Evolutionary conservation across 53 echinoderm and acorn worm species (phyloP), one percentile per base, ranked within the genome.

Genomic region (Holothuria scabra): DNA sequence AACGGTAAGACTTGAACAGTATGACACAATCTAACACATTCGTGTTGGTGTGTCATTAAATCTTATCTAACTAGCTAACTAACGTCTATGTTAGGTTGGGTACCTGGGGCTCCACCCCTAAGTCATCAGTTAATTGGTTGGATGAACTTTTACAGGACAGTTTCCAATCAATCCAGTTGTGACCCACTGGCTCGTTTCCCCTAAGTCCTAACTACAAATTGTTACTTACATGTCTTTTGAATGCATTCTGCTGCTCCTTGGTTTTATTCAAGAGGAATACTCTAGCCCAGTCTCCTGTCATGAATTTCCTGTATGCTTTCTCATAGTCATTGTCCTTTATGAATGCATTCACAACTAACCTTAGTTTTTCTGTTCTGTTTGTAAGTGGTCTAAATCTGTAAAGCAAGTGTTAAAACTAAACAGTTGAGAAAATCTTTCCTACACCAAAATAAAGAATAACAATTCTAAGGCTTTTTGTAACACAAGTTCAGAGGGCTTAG

Each of bases 211-310:
- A n/a, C n/a, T n/a, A n/a, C n/a, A 16, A 52, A 52, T 1, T 18
- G 12, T n/a, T n/a, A 89, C 95, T 92, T 90, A 94, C 97, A 90
- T 97, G 97, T 66, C 92, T 82, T 63, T 94, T 94, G 84, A 94
- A 92, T 59, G 86, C 86, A 68, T 58, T 90, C 67, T 68, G 57
- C 81, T 94, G 97, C 66, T 88, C 64, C 56, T 97, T 97, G 23
- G 97, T 92, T 69, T 97, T 97, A 63, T 97, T 92, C 10, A 90
- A 82, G 41, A 97, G 88, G 85, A 88, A 92, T 18, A 88, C 92
- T 22, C 90, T 46, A 10, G 92, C 88, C 97, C 94, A 94, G 83
- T 97, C 97, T 26, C 97, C 97, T 0, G 97, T 90, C 71, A 97
- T 84, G 24, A 83, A 64, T 79, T 82, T 92, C 48, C 71, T 64